Evolutionary conservation across 1,140 invertebrate species (phyloP), one percentile per base, ranked within the genome.

Genomic region (Anoplophora glabripennis): DNA sequence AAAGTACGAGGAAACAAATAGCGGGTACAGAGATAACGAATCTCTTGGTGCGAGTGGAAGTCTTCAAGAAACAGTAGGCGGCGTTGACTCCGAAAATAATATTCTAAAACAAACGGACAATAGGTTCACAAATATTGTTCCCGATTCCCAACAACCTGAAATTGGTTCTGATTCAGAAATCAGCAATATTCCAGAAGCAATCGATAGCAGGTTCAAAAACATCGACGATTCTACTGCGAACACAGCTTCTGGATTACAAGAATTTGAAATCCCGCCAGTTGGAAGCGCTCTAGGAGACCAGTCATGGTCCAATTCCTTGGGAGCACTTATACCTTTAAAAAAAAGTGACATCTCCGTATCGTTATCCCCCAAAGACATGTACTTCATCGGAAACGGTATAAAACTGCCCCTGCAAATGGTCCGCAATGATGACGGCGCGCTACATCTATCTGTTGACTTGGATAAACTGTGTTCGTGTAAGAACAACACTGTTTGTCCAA

Each of bases 391-490:
- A 9, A 65, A 61, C 45, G 63, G 66, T 18, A 65, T 71, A 7
- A 68, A 69, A 44, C 45, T 71, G 7, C 69, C 69, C 3, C 53
- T 71, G 34, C 53, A 66, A 48, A 53, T 71, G 33, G 14, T 36
- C 7, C 57, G 61, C 42, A 42, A 51, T 46, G 21, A 40, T 34
- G 41, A 71, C 45, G 67, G 65, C 4, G n/a, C 61, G 0, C 33
- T 69, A 36, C 49, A 65, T 28, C 38, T 71, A n/a, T 48, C 60
- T 11, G 63, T 71, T 1, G 67, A 71, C 37, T 42, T 62, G 11
- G 59, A 67, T 7, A 65, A 64, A 47, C 40, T 69, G 1, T 71
- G 69, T 38, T 64, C 66, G 3, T 71, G 69, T 38, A 57, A 66
- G 34, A 65, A 71, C 37, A 46, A 18, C 46, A 58, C 54, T 17